phyloP scores from a whole-genome alignment of 2,797 vertebrate species.

The Echiichthys vipera region DNA sequence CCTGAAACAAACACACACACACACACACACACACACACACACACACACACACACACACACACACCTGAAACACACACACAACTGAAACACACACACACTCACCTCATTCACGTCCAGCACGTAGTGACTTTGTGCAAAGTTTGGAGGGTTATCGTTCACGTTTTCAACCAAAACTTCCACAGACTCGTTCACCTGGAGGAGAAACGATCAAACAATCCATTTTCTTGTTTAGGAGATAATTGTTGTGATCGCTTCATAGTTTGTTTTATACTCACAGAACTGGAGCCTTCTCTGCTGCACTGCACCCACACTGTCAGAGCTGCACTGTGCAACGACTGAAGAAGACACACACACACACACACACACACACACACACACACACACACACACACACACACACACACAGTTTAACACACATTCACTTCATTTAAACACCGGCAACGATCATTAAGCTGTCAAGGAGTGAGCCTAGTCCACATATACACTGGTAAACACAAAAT shows the following conservation, averaged over 20 bases:
- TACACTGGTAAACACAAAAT: too few species aligned
- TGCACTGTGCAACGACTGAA: conserved; percentile 72
- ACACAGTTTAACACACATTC: neutral
- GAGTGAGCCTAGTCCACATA: too few species aligned
- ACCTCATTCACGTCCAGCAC: conserved; percentile 85
- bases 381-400: neutral
- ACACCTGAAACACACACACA: neutral
- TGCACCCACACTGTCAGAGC: conserved; percentile 79
- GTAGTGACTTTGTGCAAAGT: conserved; percentile 80
- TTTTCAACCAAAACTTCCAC: conserved; percentile 81
- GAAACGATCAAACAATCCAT: neutral
- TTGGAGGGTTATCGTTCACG: conserved; percentile 86
- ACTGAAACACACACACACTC: conserved; percentile 15
- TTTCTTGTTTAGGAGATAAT: neutral
- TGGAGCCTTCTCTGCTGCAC: conserved; percentile 78
- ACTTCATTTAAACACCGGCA: neutral
- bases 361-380: too few species aligned
- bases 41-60: too few species aligned
- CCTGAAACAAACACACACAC: too few species aligned
- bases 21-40: too few species aligned
- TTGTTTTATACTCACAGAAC: conserved; percentile 77
- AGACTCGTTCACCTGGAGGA: conserved; percentile 76
- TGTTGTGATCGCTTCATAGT: neutral
- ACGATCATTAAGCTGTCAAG: neutral
- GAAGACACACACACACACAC: conserved; percentile 19